Conservation (phyloP, 1,140 invertebrate species). For the Drosophila sturtevanti region DNA sequence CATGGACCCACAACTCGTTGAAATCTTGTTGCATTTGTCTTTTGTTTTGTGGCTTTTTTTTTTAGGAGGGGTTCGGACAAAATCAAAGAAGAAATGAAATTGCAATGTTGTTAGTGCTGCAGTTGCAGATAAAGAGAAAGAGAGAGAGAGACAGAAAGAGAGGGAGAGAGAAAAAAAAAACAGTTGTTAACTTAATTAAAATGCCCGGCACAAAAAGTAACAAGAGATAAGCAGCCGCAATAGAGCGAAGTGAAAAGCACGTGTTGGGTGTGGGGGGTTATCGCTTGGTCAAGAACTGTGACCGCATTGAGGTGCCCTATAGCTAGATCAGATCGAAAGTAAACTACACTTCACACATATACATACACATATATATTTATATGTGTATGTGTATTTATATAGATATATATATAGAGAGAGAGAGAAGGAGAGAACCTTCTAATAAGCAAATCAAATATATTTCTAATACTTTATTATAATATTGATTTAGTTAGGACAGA, state of each 20-base stretch:
- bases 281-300: neutral
- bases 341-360: too few species aligned
- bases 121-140: slow-evolving; percentile 26
- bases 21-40: slow-evolving; percentile 5
- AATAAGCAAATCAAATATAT: neutral
- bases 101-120: slow-evolving; percentile 39
- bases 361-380: too few species aligned
- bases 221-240: slow-evolving; percentile 23
- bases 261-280: neutral
- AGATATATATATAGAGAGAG: too few species aligned
- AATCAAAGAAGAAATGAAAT: slow-evolving; percentile 55
- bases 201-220: slow-evolving; percentile 45
- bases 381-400: too few species aligned
- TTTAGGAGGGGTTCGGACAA: slow-evolving; percentile 22
- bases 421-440: too few species aligned
- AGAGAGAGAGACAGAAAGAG: neutral
- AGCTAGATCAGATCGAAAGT: neutral
- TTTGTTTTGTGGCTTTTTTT: slow-evolving; percentile 38
- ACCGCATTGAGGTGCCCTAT: neutral
- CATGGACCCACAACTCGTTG: slow-evolving; percentile 12
- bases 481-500: neutral
- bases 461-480: neutral
- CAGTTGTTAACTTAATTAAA: slow-evolving; percentile 77
- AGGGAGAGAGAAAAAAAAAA: slow-evolving; percentile 12
- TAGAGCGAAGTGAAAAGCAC: neutral